phyloP scores from a whole-genome alignment of 2,888 invertebrate genomes.

The Dione juno region DNA sequence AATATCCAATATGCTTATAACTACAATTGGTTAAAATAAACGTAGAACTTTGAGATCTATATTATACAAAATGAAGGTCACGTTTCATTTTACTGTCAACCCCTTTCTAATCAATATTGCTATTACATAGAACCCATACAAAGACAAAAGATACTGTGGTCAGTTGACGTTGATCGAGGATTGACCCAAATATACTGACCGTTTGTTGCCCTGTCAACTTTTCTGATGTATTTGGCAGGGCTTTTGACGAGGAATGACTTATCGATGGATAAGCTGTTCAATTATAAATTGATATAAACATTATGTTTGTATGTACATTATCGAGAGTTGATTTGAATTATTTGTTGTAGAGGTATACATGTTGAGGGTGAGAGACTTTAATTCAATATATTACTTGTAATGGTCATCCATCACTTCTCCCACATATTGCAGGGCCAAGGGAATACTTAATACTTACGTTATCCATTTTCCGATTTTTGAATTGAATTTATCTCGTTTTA shows the following conservation, averaged over 20 bases:
- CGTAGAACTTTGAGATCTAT: not conserved
- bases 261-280: constrained; percentile 5
- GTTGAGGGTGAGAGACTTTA: too few species aligned
- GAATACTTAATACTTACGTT: not conserved
- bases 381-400: not conserved
- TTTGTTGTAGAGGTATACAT: too few species aligned
- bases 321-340: too few species aligned
- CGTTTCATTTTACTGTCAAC: constrained; percentile 8
- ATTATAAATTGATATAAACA: not conserved
- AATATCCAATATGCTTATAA: not conserved
- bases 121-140: constrained; percentile 22
- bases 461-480: not conserved
- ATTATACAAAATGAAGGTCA: not conserved
- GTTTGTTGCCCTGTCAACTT: constrained; percentile 41
- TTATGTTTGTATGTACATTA: not conserved
- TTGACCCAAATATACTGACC: constrained; percentile 44
- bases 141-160: constrained; percentile 26
- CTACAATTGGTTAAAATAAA: not conserved
- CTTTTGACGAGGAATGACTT: constrained; percentile 38
- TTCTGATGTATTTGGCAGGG: constrained; percentile 38
- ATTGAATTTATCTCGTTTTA: not conserved
- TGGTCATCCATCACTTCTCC: not conserved
- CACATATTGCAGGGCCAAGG: not conserved
- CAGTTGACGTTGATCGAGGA: constrained; percentile 41
- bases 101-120: constrained; percentile 23